Evolutionary conservation across 1,140 invertebrate species (phyloP).

Genomic region (Drosophila paulistorum): DNA sequence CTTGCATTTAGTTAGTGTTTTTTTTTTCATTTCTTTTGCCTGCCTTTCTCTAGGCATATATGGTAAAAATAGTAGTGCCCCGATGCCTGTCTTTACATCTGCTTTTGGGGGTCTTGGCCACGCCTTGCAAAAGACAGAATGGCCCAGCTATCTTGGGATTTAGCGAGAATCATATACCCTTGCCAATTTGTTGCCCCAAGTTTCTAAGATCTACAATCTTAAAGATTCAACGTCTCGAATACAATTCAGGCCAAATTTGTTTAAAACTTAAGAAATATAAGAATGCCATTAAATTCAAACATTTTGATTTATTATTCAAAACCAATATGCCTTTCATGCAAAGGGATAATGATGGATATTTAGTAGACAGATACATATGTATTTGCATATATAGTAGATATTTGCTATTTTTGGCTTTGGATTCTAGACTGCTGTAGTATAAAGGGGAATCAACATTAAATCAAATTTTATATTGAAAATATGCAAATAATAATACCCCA

Average conservation of each 20-base stretch:
- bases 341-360: conserved; percentile 4
- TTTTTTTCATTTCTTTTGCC: neutral
- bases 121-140: conserved; percentile 15
- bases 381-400: neutral
- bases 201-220: no score
- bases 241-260: no score
- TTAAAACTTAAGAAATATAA: no score
- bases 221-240: no score
- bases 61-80: conserved; percentile 7
- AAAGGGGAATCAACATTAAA: neutral
- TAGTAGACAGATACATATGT: neutral
- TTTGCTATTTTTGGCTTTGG: neutral
- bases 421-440: neutral
- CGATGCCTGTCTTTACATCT: conserved; percentile 14
- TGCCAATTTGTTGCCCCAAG: neutral
- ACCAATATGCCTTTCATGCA: neutral
- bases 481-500: no score
- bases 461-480: neutral
- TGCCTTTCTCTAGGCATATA: neutral
- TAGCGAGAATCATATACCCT: neutral
- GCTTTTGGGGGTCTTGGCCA: conserved; percentile 26
- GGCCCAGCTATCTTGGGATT: neutral
- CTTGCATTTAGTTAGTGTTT: conserved; percentile 22
- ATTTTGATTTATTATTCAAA: neutral
- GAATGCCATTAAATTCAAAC: no score